A percentile compares a stretch with the other conserved stretches of the same genome.
These are phyloP conservation scores for Esox lucius DNA, from an alignment of 2,797 vertebrate species.

Conservation along the genomic window DNA sequence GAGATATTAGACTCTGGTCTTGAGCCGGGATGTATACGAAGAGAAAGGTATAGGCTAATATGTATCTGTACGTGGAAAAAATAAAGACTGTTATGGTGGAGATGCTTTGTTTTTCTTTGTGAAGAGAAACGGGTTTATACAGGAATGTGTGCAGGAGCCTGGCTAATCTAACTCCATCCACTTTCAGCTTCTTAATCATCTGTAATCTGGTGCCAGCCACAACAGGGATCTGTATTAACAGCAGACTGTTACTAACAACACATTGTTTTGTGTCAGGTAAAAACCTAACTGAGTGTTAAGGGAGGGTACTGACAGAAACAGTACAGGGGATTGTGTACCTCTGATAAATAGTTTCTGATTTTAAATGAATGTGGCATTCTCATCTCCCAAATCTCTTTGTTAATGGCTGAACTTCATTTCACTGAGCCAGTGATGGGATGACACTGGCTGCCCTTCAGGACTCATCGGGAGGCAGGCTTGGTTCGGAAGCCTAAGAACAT, in stretches of 20 bases:
- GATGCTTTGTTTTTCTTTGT: not conserved
- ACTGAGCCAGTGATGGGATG: constrained; percentile 38
- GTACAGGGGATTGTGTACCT: not conserved
- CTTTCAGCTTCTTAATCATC: constrained; percentile 13
- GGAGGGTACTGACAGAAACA: not conserved
- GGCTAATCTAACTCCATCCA: constrained; percentile 17
- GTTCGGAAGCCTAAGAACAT: constrained; percentile 38
- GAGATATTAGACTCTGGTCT: not conserved
- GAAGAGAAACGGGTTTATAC: constrained; percentile 8
- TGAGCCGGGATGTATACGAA: not conserved
- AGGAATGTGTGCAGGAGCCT: constrained; percentile 11
- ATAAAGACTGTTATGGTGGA: not conserved
- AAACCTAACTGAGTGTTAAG: not conserved
- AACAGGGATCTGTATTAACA: not conserved
- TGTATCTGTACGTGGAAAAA: not conserved
- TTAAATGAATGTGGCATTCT: not conserved
- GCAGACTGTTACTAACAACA: not conserved
- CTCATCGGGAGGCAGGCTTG: constrained; percentile 3
- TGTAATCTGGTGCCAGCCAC: constrained; percentile 6
- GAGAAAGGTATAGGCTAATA: not conserved
- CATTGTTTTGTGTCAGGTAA: not conserved
- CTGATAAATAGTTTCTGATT: not conserved
- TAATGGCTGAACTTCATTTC: constrained; percentile 32
- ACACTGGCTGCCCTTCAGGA: constrained; percentile 30
- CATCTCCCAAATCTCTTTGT: constrained; percentile 31